Evolutionary conservation across 2,113 vertebrate species (phyloP).

Genomic region (Ornithorhynchus anatinus): DNA sequence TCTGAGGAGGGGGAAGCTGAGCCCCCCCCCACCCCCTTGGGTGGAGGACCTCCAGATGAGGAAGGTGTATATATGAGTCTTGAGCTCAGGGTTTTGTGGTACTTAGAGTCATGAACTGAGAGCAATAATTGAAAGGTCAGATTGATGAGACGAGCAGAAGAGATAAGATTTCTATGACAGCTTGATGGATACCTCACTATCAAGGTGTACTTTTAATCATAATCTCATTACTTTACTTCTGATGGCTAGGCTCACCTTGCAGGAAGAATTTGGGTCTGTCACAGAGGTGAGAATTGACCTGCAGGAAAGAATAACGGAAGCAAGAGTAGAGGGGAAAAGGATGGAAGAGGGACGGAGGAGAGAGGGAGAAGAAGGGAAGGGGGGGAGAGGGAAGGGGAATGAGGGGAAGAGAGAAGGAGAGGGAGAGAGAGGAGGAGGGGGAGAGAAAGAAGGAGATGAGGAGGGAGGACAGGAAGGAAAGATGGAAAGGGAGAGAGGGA

Average conservation of each 20-base stretch:
- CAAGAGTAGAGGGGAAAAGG: neutral
- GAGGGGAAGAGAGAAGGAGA: neutral
- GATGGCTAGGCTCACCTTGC: conserved; percentile 71
- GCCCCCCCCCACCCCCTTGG: too few species aligned
- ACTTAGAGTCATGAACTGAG: conserved; percentile 67
- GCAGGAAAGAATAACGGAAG: conserved; percentile 18
- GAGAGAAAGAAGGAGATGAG: neutral
- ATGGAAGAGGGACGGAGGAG: conserved; percentile 5
- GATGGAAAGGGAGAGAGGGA: conserved; percentile 19
- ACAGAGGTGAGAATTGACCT: conserved; percentile 57
- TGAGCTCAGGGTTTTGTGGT: conserved; percentile 52
- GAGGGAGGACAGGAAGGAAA: neutral
- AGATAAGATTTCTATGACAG: conserved; percentile 77
- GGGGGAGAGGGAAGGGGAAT: neutral
- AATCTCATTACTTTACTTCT: conserved; percentile 77
- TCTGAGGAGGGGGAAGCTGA: too few species aligned
- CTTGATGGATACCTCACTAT: conserved; percentile 76
- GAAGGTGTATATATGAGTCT: conserved; percentile 27
- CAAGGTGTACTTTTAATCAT: conserved; percentile 80
- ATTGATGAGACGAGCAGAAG: conserved; percentile 71
- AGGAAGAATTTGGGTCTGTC: conserved; percentile 62
- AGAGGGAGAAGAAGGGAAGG: neutral
- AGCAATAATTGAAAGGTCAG: conserved; percentile 77
- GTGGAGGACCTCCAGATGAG: conserved; percentile 42
- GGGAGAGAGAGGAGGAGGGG: neutral